phyloP scores from a whole-genome alignment of 2,113 vertebrate species.

The Cinclus cinclus region DNA sequence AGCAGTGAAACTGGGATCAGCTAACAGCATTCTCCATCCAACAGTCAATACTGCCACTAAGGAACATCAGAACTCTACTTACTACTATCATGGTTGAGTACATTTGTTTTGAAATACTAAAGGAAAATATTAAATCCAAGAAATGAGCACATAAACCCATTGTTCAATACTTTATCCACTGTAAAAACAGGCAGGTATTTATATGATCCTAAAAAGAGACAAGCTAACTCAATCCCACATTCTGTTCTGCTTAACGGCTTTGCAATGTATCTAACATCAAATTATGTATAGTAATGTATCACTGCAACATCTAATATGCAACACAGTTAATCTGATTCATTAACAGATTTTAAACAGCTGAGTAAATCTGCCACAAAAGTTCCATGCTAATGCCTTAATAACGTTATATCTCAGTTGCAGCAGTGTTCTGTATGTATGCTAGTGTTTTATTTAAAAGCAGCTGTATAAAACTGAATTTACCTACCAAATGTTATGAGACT shows the following conservation, averaged over 20 bases:
- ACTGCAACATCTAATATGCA: neutral
- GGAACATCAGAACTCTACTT: neutral
- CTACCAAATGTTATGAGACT: neutral
- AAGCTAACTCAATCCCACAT: neutral
- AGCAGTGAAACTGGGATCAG: neutral
- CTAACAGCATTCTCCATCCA: neutral
- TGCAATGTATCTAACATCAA: neutral
- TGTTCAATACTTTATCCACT: neutral
- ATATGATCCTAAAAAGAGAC: neutral
- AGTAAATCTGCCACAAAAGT: neutral
- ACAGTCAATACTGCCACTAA: neutral
- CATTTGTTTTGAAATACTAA: neutral
- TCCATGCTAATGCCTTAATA: neutral
- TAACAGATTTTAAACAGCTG: neutral
- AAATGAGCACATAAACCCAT: neutral
- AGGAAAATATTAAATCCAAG: neutral
- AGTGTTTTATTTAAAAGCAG: neutral
- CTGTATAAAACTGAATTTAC: neutral
- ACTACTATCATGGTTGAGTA: neutral
- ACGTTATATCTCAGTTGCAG: neutral
- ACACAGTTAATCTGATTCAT: neutral
- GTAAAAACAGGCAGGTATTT: neutral
- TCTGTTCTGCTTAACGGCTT: neutral
- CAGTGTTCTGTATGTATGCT: neutral
- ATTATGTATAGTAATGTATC: neutral